phyloP scores from a whole-genome alignment of 1,140 invertebrate species.

The Cherax quadricarinatus region DNA sequence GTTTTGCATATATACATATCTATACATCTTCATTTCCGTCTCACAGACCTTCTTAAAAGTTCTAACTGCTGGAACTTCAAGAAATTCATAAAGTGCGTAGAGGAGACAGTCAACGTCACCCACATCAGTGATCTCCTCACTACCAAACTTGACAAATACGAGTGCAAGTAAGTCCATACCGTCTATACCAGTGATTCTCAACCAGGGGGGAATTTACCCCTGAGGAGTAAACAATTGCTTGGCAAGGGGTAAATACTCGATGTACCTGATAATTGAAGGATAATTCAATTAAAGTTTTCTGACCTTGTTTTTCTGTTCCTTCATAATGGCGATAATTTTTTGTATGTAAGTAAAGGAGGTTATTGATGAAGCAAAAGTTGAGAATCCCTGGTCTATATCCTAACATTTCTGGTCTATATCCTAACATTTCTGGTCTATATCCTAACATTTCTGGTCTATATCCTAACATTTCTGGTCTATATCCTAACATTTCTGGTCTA shows the following conservation, averaged over 20 bases:
- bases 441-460: no score
- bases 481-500: no score
- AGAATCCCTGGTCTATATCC: no score
- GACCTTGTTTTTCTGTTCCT: not conserved
- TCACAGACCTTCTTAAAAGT: conserved; percentile 24
- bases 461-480: no score
- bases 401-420: no score
- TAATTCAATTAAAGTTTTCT: no score
- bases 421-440: no score
- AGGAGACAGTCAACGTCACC: conserved; percentile 60
- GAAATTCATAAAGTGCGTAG: conserved; percentile 66
- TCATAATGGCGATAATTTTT: no score
- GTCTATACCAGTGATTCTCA: not conserved
- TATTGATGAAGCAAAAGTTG: no score
- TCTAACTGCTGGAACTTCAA: conserved; percentile 71
- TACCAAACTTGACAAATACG: conserved; percentile 58
- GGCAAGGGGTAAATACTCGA: not conserved
- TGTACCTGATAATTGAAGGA: no score
- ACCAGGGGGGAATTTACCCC: not conserved
- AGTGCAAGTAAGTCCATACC: conserved; percentile 64
- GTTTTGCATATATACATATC: no score
- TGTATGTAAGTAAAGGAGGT: not conserved
- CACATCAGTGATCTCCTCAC: conserved; percentile 72
- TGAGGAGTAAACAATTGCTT: not conserved
- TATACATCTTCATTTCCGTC: no score